phyloP scores from a whole-genome alignment of 2,113 vertebrate species.

The Labeo catla region DNA sequence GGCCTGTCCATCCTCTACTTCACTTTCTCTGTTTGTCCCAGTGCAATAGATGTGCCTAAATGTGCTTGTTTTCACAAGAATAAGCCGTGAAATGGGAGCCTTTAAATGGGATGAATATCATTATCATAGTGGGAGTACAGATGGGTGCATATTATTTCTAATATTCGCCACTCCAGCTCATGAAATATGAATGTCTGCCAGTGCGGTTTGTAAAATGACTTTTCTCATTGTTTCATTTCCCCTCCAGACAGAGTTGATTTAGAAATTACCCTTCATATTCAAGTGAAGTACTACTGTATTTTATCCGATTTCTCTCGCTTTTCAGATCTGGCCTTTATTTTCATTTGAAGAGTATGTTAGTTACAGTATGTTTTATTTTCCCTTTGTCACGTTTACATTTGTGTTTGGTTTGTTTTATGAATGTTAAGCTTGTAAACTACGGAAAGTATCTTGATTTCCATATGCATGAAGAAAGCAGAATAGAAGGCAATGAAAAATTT shows the following conservation, averaged over 20 bases:
- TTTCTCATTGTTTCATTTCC: constrained; percentile 20
- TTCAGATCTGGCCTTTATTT: not conserved
- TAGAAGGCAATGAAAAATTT: not conserved
- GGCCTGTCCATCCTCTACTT: not conserved
- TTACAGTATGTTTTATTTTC: not conserved
- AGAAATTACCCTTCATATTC: not conserved
- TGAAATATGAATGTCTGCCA: constrained; percentile 45
- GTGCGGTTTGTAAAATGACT: constrained; percentile 34
- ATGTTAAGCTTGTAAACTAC: constrained; percentile 78
- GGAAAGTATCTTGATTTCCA: not conserved
- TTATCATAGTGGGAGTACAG: not conserved
- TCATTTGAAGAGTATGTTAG: not conserved
- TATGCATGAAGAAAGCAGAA: not conserved
- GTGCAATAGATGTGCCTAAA: not conserved
- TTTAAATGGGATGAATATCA: constrained; percentile 1
- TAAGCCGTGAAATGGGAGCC: not conserved
- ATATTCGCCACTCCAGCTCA: constrained; percentile 26
- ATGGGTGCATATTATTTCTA: not conserved
- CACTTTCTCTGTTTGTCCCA: not conserved
- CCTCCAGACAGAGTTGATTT: not conserved
- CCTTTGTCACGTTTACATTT: constrained; percentile 3
- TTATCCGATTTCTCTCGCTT: not conserved
- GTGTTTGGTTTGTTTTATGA: constrained; percentile 69
- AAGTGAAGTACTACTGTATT: not conserved
- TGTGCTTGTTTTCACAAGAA: constrained; percentile 6